Base-by-base conservation (phyloP, 23 tunicate species). In the Clavelina lepadiformis region DNA sequence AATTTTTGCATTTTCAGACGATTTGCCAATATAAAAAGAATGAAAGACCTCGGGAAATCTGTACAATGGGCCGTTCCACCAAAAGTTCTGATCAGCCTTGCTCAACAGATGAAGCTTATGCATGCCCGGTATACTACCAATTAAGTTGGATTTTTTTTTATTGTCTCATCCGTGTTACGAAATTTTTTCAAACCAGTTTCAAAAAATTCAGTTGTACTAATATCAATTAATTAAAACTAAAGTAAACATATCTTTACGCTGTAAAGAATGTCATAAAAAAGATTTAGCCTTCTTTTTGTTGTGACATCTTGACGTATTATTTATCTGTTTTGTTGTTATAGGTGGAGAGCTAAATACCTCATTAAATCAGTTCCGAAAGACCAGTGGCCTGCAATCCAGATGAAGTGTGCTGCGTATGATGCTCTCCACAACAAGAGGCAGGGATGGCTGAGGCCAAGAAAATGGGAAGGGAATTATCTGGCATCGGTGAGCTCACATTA, bases 381-480 rank as follows among this genome's bases (percentile, higher is more conserved):
- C 1, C 69, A 89, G 69, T 75, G 79, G 88, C 89, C 84, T 0
- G 75, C 47, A 2, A 35, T 89, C 26, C 60, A 72, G 31, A 65
- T 89, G 31, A 63, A 73, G 34, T 89, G 97, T 41, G 75, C 89
- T 18, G 89, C 89, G 8, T 81, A 89, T 58, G 89, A 81, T 1
- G 80, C 76, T 18, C 47, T 89, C 33, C 97, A 89, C 52, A 68
- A 68, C 23, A 89, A 89, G 66, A 57, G 97, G 20, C 27, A 36
- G 20, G 26, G 65, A 29, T 89, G 97, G 97, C 44, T 81, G n/a
- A 35, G 87, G 37, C 38, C 52, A 31, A 51, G 87, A 54, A 73
- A 80, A 35, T 89, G 97, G 97, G 74, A 75, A 50, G 97, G 89
- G 23, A 77, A 89, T 63, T 89, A 89, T 70, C 70, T 89, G 62